A percentile compares a stretch with the other conserved stretches of the same genome.
phyloP scores from a whole-genome alignment of 1,140 invertebrate genomes.

The Aphis craccivora region DNA sequence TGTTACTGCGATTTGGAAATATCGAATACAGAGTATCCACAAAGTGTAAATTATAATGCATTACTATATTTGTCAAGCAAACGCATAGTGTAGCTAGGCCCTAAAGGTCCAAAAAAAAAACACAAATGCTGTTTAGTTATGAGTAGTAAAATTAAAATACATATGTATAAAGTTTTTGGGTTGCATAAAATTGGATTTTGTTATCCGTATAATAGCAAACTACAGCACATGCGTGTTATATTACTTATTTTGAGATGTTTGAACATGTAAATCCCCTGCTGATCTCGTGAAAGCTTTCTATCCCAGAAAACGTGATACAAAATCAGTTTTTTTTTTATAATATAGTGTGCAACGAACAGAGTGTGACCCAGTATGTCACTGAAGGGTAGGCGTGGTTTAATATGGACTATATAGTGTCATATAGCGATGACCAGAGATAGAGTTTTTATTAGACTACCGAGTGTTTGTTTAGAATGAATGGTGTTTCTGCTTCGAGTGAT shows the following conservation, averaged over 20 bases:
- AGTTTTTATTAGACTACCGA: background rate
- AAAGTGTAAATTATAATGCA: background rate
- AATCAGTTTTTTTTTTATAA: slow-evolving; percentile 14
- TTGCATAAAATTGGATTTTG: background rate
- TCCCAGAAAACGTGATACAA: background rate
- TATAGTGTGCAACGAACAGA: background rate
- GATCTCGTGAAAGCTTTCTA: slow-evolving; percentile 37
- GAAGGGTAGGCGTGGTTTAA: background rate
- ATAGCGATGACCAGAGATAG: background rate
- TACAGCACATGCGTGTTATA: background rate
- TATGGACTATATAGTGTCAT: background rate
- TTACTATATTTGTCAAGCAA: background rate
- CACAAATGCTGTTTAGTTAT: background rate
- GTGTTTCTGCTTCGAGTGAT: background rate
- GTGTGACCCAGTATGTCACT: slow-evolving; percentile 13
- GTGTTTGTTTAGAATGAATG: background rate
- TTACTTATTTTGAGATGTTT: background rate
- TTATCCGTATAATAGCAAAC: background rate
- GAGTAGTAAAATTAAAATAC: background rate
- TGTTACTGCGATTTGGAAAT: background rate
- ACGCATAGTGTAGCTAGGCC: too few relatives aligned
- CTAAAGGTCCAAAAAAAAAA: background rate
- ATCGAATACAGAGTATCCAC: background rate
- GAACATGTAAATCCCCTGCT: slow-evolving; percentile 18
- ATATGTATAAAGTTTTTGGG: background rate